Percentiles rank a stretch among this genome's conserved stretches.
phyloP scores from a whole-genome alignment of 2,888 invertebrate species.

The Tiphia femorata region DNA sequence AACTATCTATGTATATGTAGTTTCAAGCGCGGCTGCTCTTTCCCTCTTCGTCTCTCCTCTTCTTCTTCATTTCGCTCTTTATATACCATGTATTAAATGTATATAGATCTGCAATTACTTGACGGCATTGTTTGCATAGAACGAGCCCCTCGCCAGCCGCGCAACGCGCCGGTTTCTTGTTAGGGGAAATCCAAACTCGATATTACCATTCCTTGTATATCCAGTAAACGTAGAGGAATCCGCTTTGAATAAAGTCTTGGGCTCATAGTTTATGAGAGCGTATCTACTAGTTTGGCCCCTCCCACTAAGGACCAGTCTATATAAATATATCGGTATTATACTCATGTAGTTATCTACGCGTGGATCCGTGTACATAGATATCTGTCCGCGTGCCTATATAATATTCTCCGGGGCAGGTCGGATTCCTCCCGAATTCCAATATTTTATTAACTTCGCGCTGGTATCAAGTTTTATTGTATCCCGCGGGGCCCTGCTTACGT shows the following conservation, averaged over 20 bases:
- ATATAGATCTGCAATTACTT: slow-evolving; percentile 35
- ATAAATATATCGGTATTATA: neutral
- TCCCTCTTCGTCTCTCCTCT: no score
- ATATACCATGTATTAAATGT: no score
- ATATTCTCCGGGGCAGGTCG: neutral
- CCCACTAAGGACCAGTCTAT: no score
- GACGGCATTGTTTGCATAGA: slow-evolving; percentile 34
- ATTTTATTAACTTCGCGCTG: slow-evolving; percentile 22
- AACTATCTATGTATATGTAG: no score
- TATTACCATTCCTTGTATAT: slow-evolving; percentile 31
- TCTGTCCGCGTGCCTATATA: slow-evolving; percentile 2
- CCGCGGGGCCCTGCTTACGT: slow-evolving; percentile 7
- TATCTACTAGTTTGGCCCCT: no score
- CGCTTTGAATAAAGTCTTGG: slow-evolving; percentile 30
- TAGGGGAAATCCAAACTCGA: slow-evolving; percentile 43
- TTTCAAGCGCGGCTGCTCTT: no score
- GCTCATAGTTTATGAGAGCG: slow-evolving; percentile 20
- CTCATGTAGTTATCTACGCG: neutral
- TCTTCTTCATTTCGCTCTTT: no score
- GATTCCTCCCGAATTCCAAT: slow-evolving; percentile 8
- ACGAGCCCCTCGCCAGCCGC: slow-evolving; percentile 26
- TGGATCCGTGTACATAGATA: neutral
- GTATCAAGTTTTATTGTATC: slow-evolving; percentile 27
- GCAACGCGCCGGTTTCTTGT: slow-evolving; percentile 30
- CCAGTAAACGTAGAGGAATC: slow-evolving; percentile 32